A percentile compares a stretch with the other conserved stretches of the same genome.
Conservation (phyloP, 2,113 vertebrate species). For the Melanerpes aurifrons region DNA sequence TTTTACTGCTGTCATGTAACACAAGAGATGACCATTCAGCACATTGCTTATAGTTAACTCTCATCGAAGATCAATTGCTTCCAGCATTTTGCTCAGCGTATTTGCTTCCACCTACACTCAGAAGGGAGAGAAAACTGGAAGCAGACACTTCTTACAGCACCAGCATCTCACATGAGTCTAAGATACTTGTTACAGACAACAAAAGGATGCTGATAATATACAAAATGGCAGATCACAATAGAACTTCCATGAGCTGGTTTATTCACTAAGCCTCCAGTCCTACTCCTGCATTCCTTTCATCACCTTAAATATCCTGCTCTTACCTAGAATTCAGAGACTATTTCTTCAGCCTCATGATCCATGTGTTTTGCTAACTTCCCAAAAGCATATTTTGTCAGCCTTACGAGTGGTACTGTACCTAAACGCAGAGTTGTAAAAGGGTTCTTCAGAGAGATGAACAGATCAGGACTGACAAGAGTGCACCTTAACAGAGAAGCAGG, state of each 20-base stretch:
- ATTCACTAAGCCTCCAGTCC: neutral
- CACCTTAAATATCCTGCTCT: neutral
- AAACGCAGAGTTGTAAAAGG: neutral
- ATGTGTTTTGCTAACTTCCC: neutral
- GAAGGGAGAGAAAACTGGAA: neutral
- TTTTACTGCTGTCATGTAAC: neutral
- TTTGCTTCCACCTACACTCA: neutral
- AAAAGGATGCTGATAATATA: neutral
- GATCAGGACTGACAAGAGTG: neutral
- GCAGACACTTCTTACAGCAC: neutral
- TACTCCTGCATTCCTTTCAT: neutral
- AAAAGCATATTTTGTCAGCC: neutral
- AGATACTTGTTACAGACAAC: neutral
- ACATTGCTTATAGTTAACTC: neutral
- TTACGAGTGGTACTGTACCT: neutral
- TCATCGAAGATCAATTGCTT: neutral
- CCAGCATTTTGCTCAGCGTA: neutral
- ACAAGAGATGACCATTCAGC: neutral
- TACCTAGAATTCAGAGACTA: neutral
- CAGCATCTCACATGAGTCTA: rapidly evolving
- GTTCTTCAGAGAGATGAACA: neutral
- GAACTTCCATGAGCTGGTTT: neutral
- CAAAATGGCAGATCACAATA: neutral
- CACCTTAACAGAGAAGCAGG: neutral
- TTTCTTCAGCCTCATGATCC: neutral